These are phyloP conservation scores for Epizoanthus ramosus DNA, from an alignment of 92 coral and sea anemone species.

Conservation along the genomic window DNA sequence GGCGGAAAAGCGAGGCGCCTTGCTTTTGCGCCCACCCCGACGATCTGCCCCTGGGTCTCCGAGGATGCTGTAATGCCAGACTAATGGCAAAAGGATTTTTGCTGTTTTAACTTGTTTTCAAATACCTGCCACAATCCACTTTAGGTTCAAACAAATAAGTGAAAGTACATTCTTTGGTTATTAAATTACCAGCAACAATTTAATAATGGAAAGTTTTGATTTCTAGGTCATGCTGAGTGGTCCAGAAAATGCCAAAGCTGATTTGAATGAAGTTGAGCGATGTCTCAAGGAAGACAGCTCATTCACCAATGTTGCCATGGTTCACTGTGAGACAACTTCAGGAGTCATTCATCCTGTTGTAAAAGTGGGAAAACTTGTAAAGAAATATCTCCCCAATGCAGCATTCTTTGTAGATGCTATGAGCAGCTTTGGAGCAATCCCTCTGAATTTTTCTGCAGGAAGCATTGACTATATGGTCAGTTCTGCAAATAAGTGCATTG, in stretches of 20 bases:
- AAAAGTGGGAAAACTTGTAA: constrained; percentile 82
- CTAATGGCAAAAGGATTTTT: too few relatives aligned
- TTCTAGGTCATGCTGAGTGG: constrained; percentile 77
- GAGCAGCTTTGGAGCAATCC: constrained; percentile 99
- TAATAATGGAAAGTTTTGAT: not conserved
- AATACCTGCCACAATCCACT: too few relatives aligned
- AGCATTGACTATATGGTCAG: constrained; percentile 92
- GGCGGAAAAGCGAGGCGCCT: too few relatives aligned
- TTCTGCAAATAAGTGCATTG: constrained; percentile 98
- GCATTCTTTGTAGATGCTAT: constrained; percentile 97
- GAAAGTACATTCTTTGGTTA: not conserved
- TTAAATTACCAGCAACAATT: not conserved
- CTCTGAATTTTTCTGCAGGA: constrained; percentile 75
- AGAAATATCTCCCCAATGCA: constrained; percentile 79
- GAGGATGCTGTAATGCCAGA: too few relatives aligned
- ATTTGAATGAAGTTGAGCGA: constrained; percentile 73
- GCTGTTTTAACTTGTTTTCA: too few relatives aligned
- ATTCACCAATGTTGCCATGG: constrained; percentile 90
- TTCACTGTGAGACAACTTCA: constrained; percentile 96
- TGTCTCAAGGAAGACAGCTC: constrained; percentile 68
- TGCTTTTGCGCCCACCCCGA: too few relatives aligned
- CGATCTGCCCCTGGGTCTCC: too few relatives aligned
- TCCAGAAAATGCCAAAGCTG: constrained; percentile 75
- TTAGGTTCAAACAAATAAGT: not conserved
- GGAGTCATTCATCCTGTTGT: constrained; percentile 94